Evolutionary conservation across 37 sponge, comb jelly and placozoan genomes (phyloP).

Genomic region (Aphrocallistes beatrix): DNA sequence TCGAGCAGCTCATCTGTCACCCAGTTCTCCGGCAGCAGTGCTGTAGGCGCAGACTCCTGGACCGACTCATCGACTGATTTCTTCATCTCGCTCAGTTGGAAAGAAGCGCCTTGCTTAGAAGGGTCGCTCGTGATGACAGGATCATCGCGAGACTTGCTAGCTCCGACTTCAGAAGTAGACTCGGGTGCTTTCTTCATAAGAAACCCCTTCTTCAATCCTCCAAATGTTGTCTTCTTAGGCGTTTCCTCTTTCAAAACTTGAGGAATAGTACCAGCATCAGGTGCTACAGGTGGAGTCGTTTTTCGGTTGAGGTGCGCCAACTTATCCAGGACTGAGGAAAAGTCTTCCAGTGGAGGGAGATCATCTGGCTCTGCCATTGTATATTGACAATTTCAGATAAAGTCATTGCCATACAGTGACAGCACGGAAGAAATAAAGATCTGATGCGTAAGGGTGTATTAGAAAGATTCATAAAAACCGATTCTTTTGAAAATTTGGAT

Average conservation of each 20-base stretch:
- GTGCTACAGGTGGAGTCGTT: background rate
- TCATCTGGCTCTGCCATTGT: slow-evolving; percentile 12
- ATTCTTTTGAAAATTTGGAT: no score
- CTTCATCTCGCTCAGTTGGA: background rate
- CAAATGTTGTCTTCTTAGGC: background rate
- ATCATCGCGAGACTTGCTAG: no score
- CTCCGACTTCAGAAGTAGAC: background rate
- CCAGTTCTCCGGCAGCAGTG: slow-evolving; percentile 35
- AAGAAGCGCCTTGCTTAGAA: background rate
- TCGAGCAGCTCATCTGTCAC: slow-evolving; percentile 55
- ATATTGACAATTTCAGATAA: no score
- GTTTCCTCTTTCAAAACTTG: background rate
- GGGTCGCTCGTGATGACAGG: background rate
- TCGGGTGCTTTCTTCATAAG: background rate
- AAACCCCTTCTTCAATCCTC: background rate
- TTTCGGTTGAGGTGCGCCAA: background rate
- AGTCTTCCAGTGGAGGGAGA: background rate
- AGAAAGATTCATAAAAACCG: no score
- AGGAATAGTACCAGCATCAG: background rate
- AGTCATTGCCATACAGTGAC: no score
- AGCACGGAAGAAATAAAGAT: no score
- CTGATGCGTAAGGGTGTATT: no score
- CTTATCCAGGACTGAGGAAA: background rate
- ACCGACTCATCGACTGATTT: background rate
- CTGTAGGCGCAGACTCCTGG: background rate